Conservation (phyloP, 2,797 vertebrate species). For the Coilia nasus region DNA sequence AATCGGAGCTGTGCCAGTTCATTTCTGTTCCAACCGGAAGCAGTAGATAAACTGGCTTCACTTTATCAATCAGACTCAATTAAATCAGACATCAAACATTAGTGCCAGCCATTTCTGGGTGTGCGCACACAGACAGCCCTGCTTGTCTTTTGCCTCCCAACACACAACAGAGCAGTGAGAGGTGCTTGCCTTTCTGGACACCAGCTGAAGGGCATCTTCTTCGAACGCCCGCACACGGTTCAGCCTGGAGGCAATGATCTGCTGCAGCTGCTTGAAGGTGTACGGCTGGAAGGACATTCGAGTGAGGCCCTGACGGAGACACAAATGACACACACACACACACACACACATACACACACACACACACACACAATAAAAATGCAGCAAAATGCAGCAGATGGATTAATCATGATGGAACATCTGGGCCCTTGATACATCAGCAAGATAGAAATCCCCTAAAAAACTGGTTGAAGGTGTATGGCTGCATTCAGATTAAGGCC, state of each 20-base stretch:
- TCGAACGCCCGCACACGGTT: conserved; percentile 88
- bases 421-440: too few relatives aligned
- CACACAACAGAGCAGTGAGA: too few relatives aligned
- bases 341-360: background rate
- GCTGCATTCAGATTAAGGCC: conserved; percentile 94
- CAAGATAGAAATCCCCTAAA: too few relatives aligned
- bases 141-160: too few relatives aligned
- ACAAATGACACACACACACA: background rate
- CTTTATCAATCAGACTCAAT: background rate
- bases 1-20: background rate
- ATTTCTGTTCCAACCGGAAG: background rate
- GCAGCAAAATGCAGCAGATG: too few relatives aligned
- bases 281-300: conserved; percentile 98
- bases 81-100: background rate
- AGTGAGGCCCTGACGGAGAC: conserved; percentile 83
- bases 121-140: background rate
- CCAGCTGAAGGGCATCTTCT: conserved; percentile 92
- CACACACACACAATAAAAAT: background rate
- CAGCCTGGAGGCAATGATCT: conserved; percentile 88
- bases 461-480: conserved; percentile 90
- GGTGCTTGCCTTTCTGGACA: conserved; percentile 86
- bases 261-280: conserved; percentile 90
- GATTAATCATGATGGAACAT: too few relatives aligned
- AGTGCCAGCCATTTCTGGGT: background rate
- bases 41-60: background rate